These are phyloP conservation scores for Linnaemya vulpina DNA, from an alignment of 2,888 invertebrate species.

Conservation along the genomic window DNA sequence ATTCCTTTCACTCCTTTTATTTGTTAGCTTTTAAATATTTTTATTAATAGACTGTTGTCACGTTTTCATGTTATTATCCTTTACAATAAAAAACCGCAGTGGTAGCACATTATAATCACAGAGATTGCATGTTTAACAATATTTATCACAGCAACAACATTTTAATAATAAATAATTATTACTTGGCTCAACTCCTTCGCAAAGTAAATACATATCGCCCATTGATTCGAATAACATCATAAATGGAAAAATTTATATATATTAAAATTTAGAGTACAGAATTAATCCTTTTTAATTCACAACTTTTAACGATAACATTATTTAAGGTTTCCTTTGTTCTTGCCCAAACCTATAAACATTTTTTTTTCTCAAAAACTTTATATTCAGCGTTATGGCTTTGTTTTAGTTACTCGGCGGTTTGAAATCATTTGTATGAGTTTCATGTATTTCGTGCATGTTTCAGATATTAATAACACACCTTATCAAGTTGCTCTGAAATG, in stretches of 20 bases:
- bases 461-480: slow-evolving; percentile 39
- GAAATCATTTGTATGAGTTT: background rate
- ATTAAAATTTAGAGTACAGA: too few relatives aligned
- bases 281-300: too few relatives aligned
- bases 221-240: too few relatives aligned
- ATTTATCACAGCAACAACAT: slow-evolving; percentile 44
- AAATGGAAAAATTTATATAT: too few relatives aligned
- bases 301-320: too few relatives aligned
- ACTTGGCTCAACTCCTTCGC: background rate
- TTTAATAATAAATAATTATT: slow-evolving; percentile 45
- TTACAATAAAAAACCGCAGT: background rate
- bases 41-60: slow-evolving; percentile 43
- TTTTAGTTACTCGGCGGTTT: too few relatives aligned
- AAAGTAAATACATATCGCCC: background rate
- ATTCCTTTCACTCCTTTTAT: slow-evolving; percentile 6
- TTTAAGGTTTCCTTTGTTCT: too few relatives aligned
- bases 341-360: too few relatives aligned
- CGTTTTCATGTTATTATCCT: slow-evolving; percentile 33
- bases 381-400: too few relatives aligned
- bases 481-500: background rate
- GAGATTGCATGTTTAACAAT: slow-evolving; percentile 57
- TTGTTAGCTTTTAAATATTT: background rate
- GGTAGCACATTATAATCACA: background rate
- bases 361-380: too few relatives aligned
- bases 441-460: slow-evolving; percentile 17